Evolutionary conservation across 2,888 invertebrate species (phyloP).

Genomic region (Drosophila macrospina): DNA sequence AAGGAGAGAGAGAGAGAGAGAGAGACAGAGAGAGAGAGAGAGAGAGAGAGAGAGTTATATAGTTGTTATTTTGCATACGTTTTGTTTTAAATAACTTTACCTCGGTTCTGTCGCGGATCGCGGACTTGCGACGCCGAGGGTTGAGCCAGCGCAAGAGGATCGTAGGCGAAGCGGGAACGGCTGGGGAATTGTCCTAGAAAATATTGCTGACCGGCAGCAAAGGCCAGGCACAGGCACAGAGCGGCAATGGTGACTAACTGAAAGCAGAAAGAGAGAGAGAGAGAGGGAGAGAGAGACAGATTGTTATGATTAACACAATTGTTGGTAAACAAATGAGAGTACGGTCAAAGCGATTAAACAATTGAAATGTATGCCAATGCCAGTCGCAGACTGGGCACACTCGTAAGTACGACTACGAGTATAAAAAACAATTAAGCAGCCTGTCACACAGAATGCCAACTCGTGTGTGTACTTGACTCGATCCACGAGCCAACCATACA

Average conservation of each 20-base stretch:
- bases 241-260: constrained; percentile 82
- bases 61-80: neutral
- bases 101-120: constrained; percentile 85
- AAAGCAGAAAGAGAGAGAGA: constrained; percentile 48
- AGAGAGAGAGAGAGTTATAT: neutral
- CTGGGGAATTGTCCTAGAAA: constrained; percentile 78
- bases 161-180: constrained; percentile 72
- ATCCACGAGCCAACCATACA: constrained; percentile 43
- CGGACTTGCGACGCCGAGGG: constrained; percentile 68
- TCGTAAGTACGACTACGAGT: constrained; percentile 12
- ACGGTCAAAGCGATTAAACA: constrained; percentile 71
- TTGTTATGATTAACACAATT: constrained; percentile 2
- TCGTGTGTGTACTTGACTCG: constrained; percentile 50
- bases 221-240: constrained; percentile 81
- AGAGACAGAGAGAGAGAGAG: neutral
- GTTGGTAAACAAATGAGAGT: constrained; percentile 26
- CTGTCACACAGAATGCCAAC: constrained; percentile 60
- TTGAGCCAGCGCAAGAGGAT: constrained; percentile 75
- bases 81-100: constrained; percentile 57
- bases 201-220: constrained; percentile 83
- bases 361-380: constrained; percentile 80
- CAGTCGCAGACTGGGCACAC: constrained; percentile 29
- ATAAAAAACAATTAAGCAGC: constrained; percentile 69
- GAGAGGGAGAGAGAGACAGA: constrained; percentile 32
- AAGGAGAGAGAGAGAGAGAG: neutral